Evolutionary conservation across 2,888 invertebrate genomes (phyloP).

Genomic region (Sesia apiformis): DNA sequence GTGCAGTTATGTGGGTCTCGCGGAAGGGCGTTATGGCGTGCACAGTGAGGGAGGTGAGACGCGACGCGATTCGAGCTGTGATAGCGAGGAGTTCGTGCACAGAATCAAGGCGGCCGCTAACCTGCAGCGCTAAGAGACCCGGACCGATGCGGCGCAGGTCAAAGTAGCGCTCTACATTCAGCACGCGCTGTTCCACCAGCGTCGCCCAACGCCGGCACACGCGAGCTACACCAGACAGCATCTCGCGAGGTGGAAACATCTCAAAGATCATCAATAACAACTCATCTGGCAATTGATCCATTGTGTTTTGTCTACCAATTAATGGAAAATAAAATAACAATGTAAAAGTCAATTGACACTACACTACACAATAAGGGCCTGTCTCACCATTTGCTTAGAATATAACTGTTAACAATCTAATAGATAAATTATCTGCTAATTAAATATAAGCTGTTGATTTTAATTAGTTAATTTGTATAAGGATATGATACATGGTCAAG

Average conservation of each 20-base stretch:
- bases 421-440: no score
- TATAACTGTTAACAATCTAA: no score
- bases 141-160: slow-evolving; percentile 11
- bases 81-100: not conserved
- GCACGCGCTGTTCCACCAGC: slow-evolving; percentile 9
- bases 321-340: not conserved
- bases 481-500: no score
- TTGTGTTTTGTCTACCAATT: slow-evolving; percentile 1
- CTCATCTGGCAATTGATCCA: slow-evolving; percentile 23
- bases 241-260: slow-evolving; percentile 11
- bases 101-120: not conserved
- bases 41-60: slow-evolving; percentile 3
- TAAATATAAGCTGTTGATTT: no score
- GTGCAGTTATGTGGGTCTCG: slow-evolving; percentile 1
- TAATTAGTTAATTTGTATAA: no score
- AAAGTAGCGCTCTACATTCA: slow-evolving; percentile 5
- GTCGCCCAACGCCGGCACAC: slow-evolving; percentile 21
- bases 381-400: no score
- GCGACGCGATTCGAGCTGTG: slow-evolving; percentile 3
- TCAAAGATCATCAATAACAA: slow-evolving; percentile 22
- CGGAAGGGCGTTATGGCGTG: not conserved
- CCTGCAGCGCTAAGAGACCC: slow-evolving; percentile 4
- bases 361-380: no score
- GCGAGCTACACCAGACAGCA: slow-evolving; percentile 10
- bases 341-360: not conserved